Evolutionary conservation across 2,797 vertebrate genomes (phyloP).

Genomic region (Tiaroga cobitis): DNA sequence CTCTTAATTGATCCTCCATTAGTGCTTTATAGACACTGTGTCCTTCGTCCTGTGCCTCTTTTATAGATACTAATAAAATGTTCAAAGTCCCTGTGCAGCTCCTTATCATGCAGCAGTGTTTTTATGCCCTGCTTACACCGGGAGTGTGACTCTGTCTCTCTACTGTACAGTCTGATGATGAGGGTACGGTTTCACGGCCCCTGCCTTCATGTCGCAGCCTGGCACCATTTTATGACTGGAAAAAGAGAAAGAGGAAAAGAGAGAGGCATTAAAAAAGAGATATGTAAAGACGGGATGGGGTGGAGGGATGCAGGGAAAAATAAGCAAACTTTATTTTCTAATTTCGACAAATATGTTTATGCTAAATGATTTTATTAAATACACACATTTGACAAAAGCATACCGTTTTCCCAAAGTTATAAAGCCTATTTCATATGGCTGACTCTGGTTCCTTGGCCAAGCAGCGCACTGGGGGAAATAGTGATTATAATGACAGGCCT

Average conservation of each 20-base stretch:
- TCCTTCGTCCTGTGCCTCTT: constrained; percentile 59
- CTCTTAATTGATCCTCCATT: constrained; percentile 68
- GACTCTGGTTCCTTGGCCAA: not conserved
- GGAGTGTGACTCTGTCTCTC: constrained; percentile 40
- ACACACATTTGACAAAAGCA: not conserved
- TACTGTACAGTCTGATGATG: constrained; percentile 61
- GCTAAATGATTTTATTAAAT: not conserved
- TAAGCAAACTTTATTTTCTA: constrained; percentile 47
- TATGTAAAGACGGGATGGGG: constrained; percentile 5
- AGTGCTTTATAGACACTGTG: constrained; percentile 65
- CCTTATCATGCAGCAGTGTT: constrained; percentile 60
- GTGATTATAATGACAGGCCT: not conserved
- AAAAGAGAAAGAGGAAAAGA: constrained; percentile 63
- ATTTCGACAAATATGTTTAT: constrained; percentile 73
- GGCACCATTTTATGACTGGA: constrained; percentile 56
- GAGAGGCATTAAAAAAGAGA: constrained; percentile 29
- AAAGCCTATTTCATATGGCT: not conserved
- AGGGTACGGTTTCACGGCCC: constrained; percentile 49
- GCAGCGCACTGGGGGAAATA: not conserved
- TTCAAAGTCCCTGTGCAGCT: constrained; percentile 61
- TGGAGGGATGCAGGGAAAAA: not conserved
- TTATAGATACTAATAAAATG: constrained; percentile 64
- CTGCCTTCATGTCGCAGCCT: constrained; percentile 55
- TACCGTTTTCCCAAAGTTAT: not conserved
- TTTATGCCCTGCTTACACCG: constrained; percentile 55